phyloP scores from a whole-genome alignment of 2,797 vertebrate species.

The Schizothorax lantsangensis region DNA sequence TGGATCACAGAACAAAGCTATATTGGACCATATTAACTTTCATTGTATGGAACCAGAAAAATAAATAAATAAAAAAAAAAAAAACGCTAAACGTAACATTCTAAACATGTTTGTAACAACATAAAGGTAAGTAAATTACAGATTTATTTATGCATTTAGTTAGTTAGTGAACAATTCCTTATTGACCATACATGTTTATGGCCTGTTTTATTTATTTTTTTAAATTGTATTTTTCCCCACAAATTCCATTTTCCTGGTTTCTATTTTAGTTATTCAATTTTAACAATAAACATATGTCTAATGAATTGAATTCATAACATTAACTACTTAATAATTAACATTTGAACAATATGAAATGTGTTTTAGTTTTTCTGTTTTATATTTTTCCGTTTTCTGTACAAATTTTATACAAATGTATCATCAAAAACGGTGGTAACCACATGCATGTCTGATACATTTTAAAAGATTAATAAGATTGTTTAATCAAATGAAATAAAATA shows the following conservation, averaged over 20 bases:
- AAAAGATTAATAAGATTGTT: not conserved
- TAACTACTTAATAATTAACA: not conserved
- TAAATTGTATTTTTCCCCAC: too few relatives aligned
- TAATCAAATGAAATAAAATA: not conserved
- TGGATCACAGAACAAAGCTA: not conserved
- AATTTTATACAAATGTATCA: not conserved
- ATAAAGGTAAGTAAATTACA: not conserved
- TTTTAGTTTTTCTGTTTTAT: not conserved
- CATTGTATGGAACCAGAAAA: not conserved
- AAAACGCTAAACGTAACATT: not conserved
- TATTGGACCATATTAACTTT: not conserved
- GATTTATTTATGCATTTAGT: not conserved
- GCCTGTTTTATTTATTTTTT: too few relatives aligned
- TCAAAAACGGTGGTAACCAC: not conserved
- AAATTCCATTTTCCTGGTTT: not conserved
- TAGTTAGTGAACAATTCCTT: not conserved
- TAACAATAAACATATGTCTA: not conserved
- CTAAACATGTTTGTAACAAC: not conserved
- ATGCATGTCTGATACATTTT: not conserved
- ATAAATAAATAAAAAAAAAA: not conserved
- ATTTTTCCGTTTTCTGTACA: not conserved
- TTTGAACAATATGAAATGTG: not conserved
- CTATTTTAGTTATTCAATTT: not conserved
- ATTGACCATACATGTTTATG: too few relatives aligned
- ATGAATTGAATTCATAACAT: not conserved